Conservation (phyloP, 2,888 invertebrate genomes). For the Trissoscelio sp. region DNA sequence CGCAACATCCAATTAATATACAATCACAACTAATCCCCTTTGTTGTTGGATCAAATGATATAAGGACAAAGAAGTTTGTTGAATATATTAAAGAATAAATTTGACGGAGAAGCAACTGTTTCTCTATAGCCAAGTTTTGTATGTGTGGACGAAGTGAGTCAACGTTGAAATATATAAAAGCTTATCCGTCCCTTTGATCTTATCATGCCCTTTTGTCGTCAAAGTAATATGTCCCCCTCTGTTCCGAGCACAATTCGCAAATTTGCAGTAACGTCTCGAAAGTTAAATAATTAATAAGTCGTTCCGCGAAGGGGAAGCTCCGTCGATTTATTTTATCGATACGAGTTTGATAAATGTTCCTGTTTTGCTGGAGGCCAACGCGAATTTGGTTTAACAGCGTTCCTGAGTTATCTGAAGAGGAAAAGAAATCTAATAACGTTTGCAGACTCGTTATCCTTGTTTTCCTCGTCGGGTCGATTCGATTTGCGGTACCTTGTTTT, state of each 20-base stretch:
- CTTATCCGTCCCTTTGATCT: slow-evolving; percentile 62
- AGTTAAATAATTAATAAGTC: slow-evolving; percentile 62
- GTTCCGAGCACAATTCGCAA: slow-evolving; percentile 37
- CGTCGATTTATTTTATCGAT: slow-evolving; percentile 75
- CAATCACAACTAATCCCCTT: slow-evolving; percentile 34
- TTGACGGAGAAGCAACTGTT: slow-evolving; percentile 34
- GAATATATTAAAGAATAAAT: slow-evolving; percentile 47
- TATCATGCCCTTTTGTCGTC: slow-evolving; percentile 52
- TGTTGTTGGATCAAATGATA: slow-evolving; percentile 17
- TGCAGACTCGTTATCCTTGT: slow-evolving; percentile 71
- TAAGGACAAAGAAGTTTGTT: slow-evolving; percentile 41
- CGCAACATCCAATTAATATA: slow-evolving; percentile 33
- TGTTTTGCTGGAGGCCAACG: slow-evolving; percentile 68
- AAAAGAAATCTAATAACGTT: slow-evolving; percentile 77
- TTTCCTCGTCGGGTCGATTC: slow-evolving; percentile 71
- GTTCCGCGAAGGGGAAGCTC: slow-evolving; percentile 10
- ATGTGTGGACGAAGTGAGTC: slow-evolving; percentile 24
- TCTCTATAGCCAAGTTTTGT: too few relatives aligned
- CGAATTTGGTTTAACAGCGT: slow-evolving; percentile 65
- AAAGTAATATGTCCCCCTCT: slow-evolving; percentile 35
- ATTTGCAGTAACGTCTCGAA: slow-evolving; percentile 46
- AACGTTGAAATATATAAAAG: slow-evolving; percentile 57
- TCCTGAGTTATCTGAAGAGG: slow-evolving; percentile 70
- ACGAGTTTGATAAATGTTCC: slow-evolving; percentile 77
- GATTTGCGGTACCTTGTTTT: slow-evolving; percentile 67